Conservation (phyloP, 2,888 invertebrate species). For the Hirtodrosophila alboralis region DNA sequence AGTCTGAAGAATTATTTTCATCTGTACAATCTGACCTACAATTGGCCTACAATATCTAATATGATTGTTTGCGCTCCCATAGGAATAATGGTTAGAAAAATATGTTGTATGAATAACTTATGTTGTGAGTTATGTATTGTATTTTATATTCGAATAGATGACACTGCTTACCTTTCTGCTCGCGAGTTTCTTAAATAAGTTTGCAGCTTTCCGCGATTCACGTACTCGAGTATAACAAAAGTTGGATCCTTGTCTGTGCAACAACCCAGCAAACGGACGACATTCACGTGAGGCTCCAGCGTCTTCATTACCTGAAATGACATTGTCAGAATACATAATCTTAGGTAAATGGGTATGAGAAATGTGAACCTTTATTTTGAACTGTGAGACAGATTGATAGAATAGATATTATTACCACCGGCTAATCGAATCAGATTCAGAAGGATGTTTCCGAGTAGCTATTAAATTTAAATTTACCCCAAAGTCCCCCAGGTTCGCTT, state of each 20-base stretch:
- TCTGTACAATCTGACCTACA: no score
- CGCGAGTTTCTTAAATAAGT: conserved; percentile 93
- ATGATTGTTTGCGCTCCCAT: no score
- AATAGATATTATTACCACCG: conserved; percentile 5
- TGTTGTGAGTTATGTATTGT: no score
- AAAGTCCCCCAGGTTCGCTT: conserved; percentile 12
- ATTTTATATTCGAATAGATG: no score
- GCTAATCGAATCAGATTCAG: conserved; percentile 8
- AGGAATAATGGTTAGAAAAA: no score
- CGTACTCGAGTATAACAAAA: conserved; percentile 96
- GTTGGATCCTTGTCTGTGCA: conserved; percentile 96
- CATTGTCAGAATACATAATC: conserved; percentile 1
- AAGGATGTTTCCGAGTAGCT: conserved; percentile 12
- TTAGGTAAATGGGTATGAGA: neutral
- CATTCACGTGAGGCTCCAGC: conserved; percentile 94
- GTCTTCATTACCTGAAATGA: conserved; percentile 92
- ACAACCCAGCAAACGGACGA: conserved; percentile 93
- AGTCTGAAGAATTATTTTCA: no score
- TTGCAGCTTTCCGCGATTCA: conserved; percentile 94
- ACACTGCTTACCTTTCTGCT: conserved; percentile 88
- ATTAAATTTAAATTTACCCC: conserved; percentile 15
- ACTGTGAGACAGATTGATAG: no score
- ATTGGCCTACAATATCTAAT: no score
- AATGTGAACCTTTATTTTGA: no score
- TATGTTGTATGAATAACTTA: no score